Conservation (phyloP, 23 tunicate genomes). For the Ascidia mentula region DNA sequence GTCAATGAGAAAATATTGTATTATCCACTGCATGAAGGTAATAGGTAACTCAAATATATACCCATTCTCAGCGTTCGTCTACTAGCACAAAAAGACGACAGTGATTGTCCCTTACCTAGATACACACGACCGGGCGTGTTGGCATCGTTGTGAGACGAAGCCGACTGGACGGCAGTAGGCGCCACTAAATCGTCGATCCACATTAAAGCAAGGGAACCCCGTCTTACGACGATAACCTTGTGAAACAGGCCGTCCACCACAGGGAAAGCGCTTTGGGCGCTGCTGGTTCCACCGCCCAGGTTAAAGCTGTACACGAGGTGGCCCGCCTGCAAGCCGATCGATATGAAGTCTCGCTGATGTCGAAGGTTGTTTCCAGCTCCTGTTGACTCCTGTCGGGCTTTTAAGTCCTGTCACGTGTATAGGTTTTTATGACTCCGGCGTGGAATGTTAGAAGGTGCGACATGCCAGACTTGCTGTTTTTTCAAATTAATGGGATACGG, state of each 20-base stretch:
- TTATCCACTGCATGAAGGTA: too few relatives aligned
- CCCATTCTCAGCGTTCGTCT: too few relatives aligned
- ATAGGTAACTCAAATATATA: too few relatives aligned
- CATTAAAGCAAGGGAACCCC: constrained; percentile 78
- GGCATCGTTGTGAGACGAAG: constrained; percentile 22
- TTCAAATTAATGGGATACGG: too few relatives aligned
- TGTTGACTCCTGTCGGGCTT: not conserved
- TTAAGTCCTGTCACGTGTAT: too few relatives aligned
- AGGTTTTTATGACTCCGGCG: too few relatives aligned
- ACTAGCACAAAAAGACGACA: too few relatives aligned
- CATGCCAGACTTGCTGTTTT: too few relatives aligned
- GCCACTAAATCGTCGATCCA: constrained; percentile 69
- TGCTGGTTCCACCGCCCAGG: constrained; percentile 57
- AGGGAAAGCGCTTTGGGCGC: constrained; percentile 48
- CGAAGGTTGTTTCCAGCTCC: not conserved
- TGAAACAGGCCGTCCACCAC: constrained; percentile 82
- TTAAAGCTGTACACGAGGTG: constrained; percentile 51
- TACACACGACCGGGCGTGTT: constrained; percentile 67
- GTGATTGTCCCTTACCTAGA: constrained; percentile 60
- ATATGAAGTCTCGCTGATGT: constrained; percentile 26
- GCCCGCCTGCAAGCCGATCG: constrained; percentile 59
- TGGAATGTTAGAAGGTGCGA: too few relatives aligned
- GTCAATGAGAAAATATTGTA: too few relatives aligned
- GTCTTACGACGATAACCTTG: constrained; percentile 50
- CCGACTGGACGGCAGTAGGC: constrained; percentile 68